Evolutionary conservation across 2,113 vertebrate genomes (phyloP), one percentile per base, ranked within the genome.

Genomic region (Gavia stellata): DNA sequence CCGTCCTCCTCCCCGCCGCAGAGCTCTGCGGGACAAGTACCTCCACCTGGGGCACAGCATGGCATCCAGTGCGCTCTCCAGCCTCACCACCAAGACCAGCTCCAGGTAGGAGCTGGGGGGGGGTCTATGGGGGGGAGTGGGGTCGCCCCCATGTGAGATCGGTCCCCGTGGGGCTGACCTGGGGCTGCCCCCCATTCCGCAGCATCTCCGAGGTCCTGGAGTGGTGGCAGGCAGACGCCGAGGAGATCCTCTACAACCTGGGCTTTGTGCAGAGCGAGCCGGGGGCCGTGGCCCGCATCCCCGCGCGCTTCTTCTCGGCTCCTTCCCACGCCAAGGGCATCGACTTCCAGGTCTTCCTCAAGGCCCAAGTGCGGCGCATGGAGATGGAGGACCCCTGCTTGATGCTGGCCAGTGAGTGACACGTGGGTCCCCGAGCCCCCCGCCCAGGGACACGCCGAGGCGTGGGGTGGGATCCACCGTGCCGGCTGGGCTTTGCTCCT

Each of bases 331-430:
- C 99, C 71, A 94, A 80, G 24, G 99, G 99, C 93, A 99, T 99
- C 88, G 98, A 99, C 97, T 99, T 99, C 90, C 98, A 98, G 55
- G 97, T 99, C 59, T 99, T 99, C 94, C 97, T 99, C 74, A 99
- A 99, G 93, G 98, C 99, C 10, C 99, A 99, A 62, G 96, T 98
- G 79, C 95, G 34, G 50, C 98, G 99, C 56, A 97, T 99, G 71
- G 97, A 98, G 49, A 98, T 98, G 93, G 99, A 99, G 86, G 99
- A 99, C 40, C 98, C 99, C n/a, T 98, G 98, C 89, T 98, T 99
- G 84, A 98, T 98, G 95, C 98, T 99, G 81, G 99, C 99, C 75
- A 98, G 99, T 99, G 96, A 98, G 99, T 97, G 55, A 66, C 77
- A 5, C 3, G 2, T 0, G 3, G 3, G 55, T 13, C 17, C 26